These are phyloP conservation scores for Acrobasis repandana DNA, from an alignment of 2,888 invertebrate genomes.

Conservation along the genomic window DNA sequence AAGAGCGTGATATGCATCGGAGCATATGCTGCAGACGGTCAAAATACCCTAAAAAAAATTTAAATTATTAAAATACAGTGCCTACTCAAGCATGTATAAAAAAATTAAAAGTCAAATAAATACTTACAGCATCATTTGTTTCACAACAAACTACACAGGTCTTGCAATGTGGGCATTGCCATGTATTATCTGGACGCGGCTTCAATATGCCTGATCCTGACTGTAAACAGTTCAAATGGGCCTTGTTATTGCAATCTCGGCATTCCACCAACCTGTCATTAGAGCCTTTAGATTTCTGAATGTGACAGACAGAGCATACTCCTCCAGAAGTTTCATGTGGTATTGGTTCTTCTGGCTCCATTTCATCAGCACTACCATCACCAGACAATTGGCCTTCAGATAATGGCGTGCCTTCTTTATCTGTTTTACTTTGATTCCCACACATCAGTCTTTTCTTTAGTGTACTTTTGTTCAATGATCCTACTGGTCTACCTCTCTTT, in stretches of 20 bases:
- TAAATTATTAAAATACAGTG: slow-evolving; percentile 5
- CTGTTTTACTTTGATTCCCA: slow-evolving; percentile 50
- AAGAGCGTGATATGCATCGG: slow-evolving; percentile 91
- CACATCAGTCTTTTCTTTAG: slow-evolving; percentile 77
- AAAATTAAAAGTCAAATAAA: not conserved
- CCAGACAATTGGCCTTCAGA: slow-evolving; percentile 69
- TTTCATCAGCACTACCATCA: slow-evolving; percentile 73
- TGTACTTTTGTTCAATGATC: slow-evolving; percentile 83
- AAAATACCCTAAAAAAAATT: slow-evolving; percentile 84
- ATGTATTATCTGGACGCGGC: slow-evolving; percentile 86
- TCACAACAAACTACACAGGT: slow-evolving; percentile 92
- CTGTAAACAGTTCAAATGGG: slow-evolving; percentile 87
- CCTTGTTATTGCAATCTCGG: slow-evolving; percentile 88
- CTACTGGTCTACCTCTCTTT: slow-evolving; percentile 86
- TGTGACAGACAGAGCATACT: slow-evolving; percentile 84
- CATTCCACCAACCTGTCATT: slow-evolving; percentile 86
- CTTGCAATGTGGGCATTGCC: slow-evolving; percentile 96
- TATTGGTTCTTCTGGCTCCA: slow-evolving; percentile 67
- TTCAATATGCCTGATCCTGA: slow-evolving; percentile 86
- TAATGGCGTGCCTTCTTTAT: slow-evolving; percentile 61
- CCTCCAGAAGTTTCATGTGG: slow-evolving; percentile 79
- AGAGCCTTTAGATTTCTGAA: slow-evolving; percentile 82
- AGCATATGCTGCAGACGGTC: slow-evolving; percentile 91
- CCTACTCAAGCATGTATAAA: not conserved
- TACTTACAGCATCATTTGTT: slow-evolving; percentile 88